A percentile compares a stretch with the other conserved stretches of the same genome.
Evolutionary conservation across 2,113 vertebrate genomes (phyloP).

Genomic region (Eublepharis macularius): DNA sequence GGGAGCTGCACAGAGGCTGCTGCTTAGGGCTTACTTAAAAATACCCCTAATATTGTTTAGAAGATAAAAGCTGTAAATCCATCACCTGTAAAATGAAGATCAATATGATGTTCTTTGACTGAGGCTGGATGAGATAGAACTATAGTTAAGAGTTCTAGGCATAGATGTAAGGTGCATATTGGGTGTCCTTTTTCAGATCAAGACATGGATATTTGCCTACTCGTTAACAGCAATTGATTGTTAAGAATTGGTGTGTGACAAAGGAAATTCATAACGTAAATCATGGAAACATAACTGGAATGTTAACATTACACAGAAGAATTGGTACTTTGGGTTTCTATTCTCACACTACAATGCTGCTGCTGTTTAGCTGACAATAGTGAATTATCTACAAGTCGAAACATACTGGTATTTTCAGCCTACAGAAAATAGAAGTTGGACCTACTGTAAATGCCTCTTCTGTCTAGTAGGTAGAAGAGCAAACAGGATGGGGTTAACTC

Average conservation of each 20-base stretch:
- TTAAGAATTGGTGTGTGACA: neutral
- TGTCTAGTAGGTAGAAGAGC: neutral
- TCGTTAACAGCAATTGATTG: neutral
- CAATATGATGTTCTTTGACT: neutral
- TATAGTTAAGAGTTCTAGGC: neutral
- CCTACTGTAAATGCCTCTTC: neutral
- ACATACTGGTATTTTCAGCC: constrained; percentile 67
- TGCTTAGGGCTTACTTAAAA: neutral
- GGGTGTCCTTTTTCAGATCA: neutral
- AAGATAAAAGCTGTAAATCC: neutral
- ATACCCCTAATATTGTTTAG: neutral
- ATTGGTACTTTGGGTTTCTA: constrained; percentile 55
- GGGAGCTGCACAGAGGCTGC: neutral
- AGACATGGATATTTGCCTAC: neutral
- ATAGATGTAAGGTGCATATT: neutral
- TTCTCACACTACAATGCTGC: constrained; percentile 63
- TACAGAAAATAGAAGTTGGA: constrained; percentile 19
- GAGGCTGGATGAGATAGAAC: neutral
- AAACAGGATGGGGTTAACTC: neutral
- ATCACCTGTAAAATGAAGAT: neutral
- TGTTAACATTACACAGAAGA: constrained; percentile 61
- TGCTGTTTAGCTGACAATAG: constrained; percentile 71
- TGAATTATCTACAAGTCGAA: constrained; percentile 66
- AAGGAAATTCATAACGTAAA: constrained; percentile 38
- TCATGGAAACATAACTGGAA: constrained; percentile 63